Evolutionary conservation across 2,113 vertebrate species (phyloP).

Genomic region (Pao palembangensis): DNA sequence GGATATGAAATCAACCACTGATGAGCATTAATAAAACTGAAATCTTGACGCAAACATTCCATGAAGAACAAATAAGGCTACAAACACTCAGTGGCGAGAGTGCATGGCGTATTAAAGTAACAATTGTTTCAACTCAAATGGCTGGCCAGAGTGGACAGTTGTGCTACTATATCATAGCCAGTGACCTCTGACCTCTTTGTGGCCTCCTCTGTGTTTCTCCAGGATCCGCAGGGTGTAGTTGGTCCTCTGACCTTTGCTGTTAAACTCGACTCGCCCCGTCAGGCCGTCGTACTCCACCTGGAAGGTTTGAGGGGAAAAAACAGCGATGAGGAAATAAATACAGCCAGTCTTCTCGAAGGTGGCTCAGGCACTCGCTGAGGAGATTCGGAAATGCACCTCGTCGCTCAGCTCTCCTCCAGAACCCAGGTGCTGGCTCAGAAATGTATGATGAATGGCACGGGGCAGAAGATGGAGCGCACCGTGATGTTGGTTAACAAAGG

Average conservation of each 20-base stretch:
- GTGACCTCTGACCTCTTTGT: constrained; percentile 82
- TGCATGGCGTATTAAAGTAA: no score
- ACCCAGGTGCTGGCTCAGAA: constrained; percentile 49
- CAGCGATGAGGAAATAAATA: constrained; percentile 14
- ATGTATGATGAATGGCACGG: constrained; percentile 56
- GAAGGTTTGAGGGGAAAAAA: constrained; percentile 8
- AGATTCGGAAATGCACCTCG: constrained; percentile 52
- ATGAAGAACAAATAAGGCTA: background rate
- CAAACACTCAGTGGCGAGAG: no score
- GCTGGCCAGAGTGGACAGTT: constrained; percentile 15
- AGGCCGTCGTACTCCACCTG: constrained; percentile 94
- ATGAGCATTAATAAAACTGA: background rate
- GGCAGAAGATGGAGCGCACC: constrained; percentile 58
- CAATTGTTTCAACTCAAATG: constrained; percentile 35
- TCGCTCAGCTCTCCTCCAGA: constrained; percentile 45
- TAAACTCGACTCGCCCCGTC: constrained; percentile 90
- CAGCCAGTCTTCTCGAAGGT: constrained; percentile 20
- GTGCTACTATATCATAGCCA: constrained; percentile 33
- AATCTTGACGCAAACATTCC: background rate
- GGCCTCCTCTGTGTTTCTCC: constrained; percentile 85
- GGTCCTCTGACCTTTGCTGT: constrained; percentile 94
- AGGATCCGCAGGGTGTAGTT: constrained; percentile 90
- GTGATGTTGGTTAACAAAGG: constrained; percentile 70
- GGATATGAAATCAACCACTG: constrained; percentile 5
- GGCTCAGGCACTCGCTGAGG: constrained; percentile 45